Evolutionary conservation across 2,797 vertebrate genomes (phyloP).

Genomic region (Bradypodion pumilum): DNA sequence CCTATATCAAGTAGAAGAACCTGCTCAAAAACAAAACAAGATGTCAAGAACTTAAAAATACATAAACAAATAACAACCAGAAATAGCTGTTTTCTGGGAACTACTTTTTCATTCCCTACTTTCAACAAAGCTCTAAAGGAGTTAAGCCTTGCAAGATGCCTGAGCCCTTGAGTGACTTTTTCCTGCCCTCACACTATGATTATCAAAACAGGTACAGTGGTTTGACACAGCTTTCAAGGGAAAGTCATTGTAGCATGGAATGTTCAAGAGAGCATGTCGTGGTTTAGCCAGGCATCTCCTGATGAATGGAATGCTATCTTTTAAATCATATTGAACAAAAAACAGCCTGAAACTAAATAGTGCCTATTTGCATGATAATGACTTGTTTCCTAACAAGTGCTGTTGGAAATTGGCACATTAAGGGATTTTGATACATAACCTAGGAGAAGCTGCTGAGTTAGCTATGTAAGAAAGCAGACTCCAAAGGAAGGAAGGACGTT

Average conservation of each 20-base stretch:
- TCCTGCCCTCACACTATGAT: conserved; percentile 30
- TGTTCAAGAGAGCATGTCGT: conserved; percentile 19
- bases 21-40: conserved; percentile 18
- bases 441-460: neutral
- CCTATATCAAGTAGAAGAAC: conserved; percentile 19
- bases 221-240: conserved; percentile 44
- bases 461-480: too few species aligned
- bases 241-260: conserved; percentile 13
- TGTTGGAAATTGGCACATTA: neutral
- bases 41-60: conserved; percentile 32
- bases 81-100: conserved; percentile 8
- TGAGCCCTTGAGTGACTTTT: conserved; percentile 17
- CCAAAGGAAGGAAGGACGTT: neutral
- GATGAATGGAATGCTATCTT: conserved; percentile 38
- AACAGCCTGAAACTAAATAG: conserved; percentile 53
- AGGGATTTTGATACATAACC: conserved; percentile 14
- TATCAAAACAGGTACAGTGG: conserved; percentile 37
- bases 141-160: neutral
- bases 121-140: conserved; percentile 8
- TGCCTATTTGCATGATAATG: conserved; percentile 56
- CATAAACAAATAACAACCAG: conserved; percentile 10
- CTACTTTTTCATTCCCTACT: neutral
- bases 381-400: conserved; percentile 36
- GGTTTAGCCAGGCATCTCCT: conserved; percentile 35
- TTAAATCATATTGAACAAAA: conserved; percentile 38